phyloP scores from a whole-genome alignment of 2,888 invertebrate genomes.

The Stramonita haemastoma region DNA sequence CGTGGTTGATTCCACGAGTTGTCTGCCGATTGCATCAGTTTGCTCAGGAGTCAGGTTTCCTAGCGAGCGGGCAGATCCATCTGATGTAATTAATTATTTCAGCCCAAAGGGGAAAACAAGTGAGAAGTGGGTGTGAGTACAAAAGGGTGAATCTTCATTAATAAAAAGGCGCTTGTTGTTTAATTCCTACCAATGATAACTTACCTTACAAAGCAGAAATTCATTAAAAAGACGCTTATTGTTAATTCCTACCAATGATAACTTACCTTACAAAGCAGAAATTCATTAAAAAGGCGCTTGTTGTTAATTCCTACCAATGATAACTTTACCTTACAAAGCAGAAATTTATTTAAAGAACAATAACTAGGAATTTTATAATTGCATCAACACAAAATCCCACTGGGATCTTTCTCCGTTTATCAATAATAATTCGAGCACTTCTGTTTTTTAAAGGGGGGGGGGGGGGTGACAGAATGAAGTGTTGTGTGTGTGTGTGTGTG shows the following conservation, averaged over 20 bases:
- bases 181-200: too few species aligned
- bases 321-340: too few species aligned
- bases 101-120: background rate
- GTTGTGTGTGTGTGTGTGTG: too few species aligned
- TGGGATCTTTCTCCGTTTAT: too few species aligned
- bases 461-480: too few species aligned
- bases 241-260: background rate
- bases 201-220: too few species aligned
- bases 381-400: too few species aligned
- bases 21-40: conserved; percentile 18
- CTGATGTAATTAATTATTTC: conserved; percentile 30
- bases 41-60: conserved; percentile 8
- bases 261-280: too few species aligned
- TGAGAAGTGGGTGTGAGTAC: background rate
- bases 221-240: background rate
- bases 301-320: background rate
- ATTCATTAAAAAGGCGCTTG: background rate
- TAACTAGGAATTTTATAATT: too few species aligned
- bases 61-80: background rate
- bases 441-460: too few species aligned
- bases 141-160: background rate
- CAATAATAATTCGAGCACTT: too few species aligned
- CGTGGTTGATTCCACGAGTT: background rate
- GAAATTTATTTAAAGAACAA: too few species aligned
- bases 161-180: background rate